Evolutionary conservation across 2,797 vertebrate genomes (phyloP), one percentile per base, ranked within the genome.

Genomic region (Ctenosaura bakeri): DNA sequence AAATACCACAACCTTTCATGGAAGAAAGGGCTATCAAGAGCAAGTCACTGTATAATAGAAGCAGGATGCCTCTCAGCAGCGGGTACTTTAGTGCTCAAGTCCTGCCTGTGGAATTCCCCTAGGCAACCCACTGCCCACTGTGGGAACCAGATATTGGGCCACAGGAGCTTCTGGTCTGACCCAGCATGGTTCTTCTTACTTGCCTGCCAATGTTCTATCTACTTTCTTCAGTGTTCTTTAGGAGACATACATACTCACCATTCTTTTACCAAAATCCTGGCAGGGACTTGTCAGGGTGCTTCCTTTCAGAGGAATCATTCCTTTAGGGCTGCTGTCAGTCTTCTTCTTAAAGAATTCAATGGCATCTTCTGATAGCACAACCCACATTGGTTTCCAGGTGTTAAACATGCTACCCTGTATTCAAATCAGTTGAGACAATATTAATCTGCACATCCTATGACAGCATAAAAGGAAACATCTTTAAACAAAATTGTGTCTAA

Each of bases 271-370:
- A 94, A 98, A 99, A 91, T 99, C 98, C 94, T 98, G 98, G 91
- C 98, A 99, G 0, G 98, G 98, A 90, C 96, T 98, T 46, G 93
- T 96, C 82, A 99, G 83, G 1, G 95, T 95, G 9, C 98, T 97
- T 94, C 97, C 98, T 93, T 98, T 99, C 24, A 99, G 94, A 3
- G 99, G 99, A 87, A 99, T 97, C 98, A 99, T 99, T 83, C 98
- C 99, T 97, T 99, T 99, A 18, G 99, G 98, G 80, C 96, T 98
- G 76, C 83, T 97, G 92, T 99, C 99, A n/a, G 97, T 98, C 97
- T 99, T 99, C 96, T 98, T 98, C 94, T 99, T 99, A 94, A 98
- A 99, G 97, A 98, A 98, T 92, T 99, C 98, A 91, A 99, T 92
- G 64, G 97, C 99, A 26, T 99, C 99, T 89, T 99, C 99, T 89